Conservation (phyloP, 2,797 vertebrate species). For the Amblyraja radiata region DNA sequence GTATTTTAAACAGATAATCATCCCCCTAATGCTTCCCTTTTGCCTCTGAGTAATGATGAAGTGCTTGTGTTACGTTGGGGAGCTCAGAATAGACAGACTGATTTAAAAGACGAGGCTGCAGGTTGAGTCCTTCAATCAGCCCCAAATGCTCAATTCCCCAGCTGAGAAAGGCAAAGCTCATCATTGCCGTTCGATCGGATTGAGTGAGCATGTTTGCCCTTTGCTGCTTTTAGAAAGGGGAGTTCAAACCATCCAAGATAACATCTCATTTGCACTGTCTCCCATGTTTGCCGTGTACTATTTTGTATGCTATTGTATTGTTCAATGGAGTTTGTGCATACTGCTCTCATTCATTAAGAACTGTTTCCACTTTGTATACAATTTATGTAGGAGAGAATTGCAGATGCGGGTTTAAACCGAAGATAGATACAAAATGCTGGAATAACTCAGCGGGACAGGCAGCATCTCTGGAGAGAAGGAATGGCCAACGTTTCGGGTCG, state of each 20-base stretch:
- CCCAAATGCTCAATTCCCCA: slow-evolving; percentile 21
- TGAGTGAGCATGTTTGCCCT: neutral
- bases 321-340: neutral
- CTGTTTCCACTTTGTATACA: neutral
- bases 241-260: neutral
- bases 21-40: slow-evolving; percentile 21
- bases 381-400: neutral
- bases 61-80: neutral
- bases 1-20: slow-evolving; percentile 11
- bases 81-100: slow-evolving; percentile 13
- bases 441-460: too few species aligned
- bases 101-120: slow-evolving; percentile 9
- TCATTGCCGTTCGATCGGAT: neutral
- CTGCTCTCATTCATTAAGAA: neutral
- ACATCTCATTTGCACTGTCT: neutral
- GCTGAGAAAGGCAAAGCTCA: neutral
- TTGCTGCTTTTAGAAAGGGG: neutral
- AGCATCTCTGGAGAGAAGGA: too few species aligned
- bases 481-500: too few species aligned
- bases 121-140: slow-evolving; percentile 31
- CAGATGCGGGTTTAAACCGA: too few species aligned
- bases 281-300: neutral
- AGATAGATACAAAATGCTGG: too few species aligned
- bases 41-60: slow-evolving; percentile 24
- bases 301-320: neutral